Evolutionary conservation across 2,888 invertebrate genomes (phyloP).

Genomic region (Acronicta aceris): DNA sequence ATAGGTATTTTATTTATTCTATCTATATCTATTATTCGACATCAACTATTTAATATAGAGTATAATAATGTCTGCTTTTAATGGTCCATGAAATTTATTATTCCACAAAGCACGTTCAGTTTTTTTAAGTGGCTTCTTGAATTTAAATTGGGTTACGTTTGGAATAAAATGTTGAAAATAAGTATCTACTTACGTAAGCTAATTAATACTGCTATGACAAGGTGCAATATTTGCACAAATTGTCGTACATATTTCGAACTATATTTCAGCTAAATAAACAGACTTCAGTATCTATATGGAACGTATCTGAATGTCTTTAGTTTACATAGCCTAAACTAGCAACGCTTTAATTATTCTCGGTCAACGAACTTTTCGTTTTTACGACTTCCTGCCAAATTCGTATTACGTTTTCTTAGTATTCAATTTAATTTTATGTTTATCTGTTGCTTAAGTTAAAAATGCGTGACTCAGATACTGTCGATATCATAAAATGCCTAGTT

Average conservation of each 20-base stretch:
- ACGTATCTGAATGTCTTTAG: conserved; percentile 23
- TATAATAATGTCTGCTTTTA: too few relatives aligned
- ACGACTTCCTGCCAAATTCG: conserved; percentile 30
- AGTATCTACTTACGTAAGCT: not conserved
- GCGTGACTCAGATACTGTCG: too few relatives aligned
- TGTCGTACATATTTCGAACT: conserved; percentile 15
- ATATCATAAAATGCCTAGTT: too few relatives aligned
- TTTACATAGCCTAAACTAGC: conserved; percentile 46
- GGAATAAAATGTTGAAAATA: not conserved
- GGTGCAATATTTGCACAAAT: conserved; percentile 25
- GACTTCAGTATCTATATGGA: conserved; percentile 46
- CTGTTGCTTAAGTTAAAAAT: conserved; percentile 7
- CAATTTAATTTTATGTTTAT: too few relatives aligned
- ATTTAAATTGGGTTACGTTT: not conserved
- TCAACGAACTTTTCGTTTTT: conserved; percentile 41
- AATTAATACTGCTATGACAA: conserved; percentile 3
- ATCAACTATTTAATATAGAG: too few relatives aligned
- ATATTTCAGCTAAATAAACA: conserved; percentile 37
- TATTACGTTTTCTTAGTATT: conserved; percentile 20
- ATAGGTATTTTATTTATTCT: too few relatives aligned
- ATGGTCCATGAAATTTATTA: too few relatives aligned
- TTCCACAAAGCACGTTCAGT: too few relatives aligned
- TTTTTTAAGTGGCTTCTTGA: not conserved
- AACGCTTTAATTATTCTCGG: conserved; percentile 29
- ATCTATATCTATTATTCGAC: too few relatives aligned